These are phyloP conservation scores for Bugula neritina DNA, from an alignment of 2,888 invertebrate genomes.

Conservation along the genomic window DNA sequence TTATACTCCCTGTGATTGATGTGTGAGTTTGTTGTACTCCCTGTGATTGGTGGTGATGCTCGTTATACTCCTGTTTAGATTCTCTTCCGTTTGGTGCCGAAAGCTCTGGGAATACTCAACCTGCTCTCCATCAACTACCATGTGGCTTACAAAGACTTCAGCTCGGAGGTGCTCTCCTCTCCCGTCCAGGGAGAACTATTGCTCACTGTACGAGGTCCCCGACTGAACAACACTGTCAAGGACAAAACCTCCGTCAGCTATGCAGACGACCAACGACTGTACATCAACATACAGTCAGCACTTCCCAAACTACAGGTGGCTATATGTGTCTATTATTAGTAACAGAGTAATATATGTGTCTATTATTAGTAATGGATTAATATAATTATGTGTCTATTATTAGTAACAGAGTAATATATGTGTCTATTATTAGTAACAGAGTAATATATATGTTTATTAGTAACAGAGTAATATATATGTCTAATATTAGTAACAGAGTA, in stretches of 20 bases:
- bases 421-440: neutral
- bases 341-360: neutral
- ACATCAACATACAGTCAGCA: slow-evolving; percentile 69
- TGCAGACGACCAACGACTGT: slow-evolving; percentile 64
- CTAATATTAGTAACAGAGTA: neutral
- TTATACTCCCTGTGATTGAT: no score
- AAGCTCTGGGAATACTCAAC: slow-evolving; percentile 19
- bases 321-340: neutral
- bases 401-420: no score
- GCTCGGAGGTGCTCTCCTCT: neutral
- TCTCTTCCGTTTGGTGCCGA: slow-evolving; percentile 5
- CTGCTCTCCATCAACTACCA: neutral
- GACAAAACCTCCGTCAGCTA: slow-evolving; percentile 57
- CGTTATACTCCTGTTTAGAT: slow-evolving; percentile 7
- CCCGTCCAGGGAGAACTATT: slow-evolving; percentile 52
- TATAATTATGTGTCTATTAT: no score
- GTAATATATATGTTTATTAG: neutral
- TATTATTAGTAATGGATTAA: neutral
- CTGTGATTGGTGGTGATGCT: no score
- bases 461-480: neutral
- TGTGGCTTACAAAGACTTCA: neutral
- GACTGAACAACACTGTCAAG: slow-evolving; percentile 58
- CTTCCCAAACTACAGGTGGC: slow-evolving; percentile 80
- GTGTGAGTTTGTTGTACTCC: no score
- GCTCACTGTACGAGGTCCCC: slow-evolving; percentile 58